Percentiles rank a stretch among this genome's conserved stretches.
phyloP scores from a whole-genome alignment of 2,113 vertebrate species.

The Struthio camelus region DNA sequence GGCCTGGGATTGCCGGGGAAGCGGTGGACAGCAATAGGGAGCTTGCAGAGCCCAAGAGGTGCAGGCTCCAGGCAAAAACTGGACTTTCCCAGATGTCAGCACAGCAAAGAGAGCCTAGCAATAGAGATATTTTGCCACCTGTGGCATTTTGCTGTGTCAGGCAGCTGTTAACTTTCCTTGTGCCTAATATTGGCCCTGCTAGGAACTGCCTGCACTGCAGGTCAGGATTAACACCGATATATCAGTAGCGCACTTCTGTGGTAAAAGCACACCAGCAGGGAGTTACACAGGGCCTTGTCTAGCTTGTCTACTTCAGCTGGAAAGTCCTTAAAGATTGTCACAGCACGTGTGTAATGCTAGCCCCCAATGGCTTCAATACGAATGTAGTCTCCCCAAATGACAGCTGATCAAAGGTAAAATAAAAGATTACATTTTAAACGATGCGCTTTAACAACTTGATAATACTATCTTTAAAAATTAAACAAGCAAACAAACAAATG shows the following conservation, averaged over 20 bases:
- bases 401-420: not conserved
- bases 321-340: not conserved
- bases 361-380: not conserved
- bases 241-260: not conserved
- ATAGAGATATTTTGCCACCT: not conserved
- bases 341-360: accelerated
- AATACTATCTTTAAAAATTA: not conserved
- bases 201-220: accelerated
- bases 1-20: accelerated
- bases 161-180: not conserved
- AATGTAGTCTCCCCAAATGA: not conserved
- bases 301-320: not conserved
- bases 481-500: not conserved
- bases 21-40: not conserved
- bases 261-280: not conserved
- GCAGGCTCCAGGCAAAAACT: not conserved
- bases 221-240: not conserved
- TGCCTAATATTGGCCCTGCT: too few relatives aligned
- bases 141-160: not conserved
- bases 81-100: not conserved
- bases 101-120: not conserved
- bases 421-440: not conserved
- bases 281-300: not conserved
- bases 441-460: not conserved
- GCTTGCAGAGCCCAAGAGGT: not conserved